A percentile compares a stretch with the other conserved stretches of the same genome.
These are phyloP conservation scores for Drosophila baimaii DNA, from an alignment of 1,140 invertebrate species.

Conservation along the genomic window DNA sequence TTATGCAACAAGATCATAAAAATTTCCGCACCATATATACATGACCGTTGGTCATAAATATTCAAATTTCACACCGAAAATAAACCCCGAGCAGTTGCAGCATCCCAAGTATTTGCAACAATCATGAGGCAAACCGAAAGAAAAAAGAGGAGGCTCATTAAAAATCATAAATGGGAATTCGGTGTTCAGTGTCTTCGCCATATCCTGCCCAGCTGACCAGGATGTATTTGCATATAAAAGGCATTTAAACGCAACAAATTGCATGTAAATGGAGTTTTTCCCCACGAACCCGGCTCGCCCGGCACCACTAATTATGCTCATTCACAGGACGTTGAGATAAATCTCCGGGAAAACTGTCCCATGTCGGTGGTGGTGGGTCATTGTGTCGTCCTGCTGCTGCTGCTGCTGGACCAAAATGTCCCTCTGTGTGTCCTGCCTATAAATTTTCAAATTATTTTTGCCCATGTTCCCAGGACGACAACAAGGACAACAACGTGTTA, in stretches of 20 bases:
- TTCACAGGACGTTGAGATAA: slow-evolving; percentile 77
- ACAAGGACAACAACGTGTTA: slow-evolving; percentile 76
- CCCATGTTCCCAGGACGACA: slow-evolving; percentile 60
- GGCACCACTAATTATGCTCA: slow-evolving; percentile 83
- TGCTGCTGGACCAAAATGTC: slow-evolving; percentile 68
- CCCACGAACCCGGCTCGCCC: slow-evolving; percentile 62
- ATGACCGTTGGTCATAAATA: slow-evolving; percentile 84
- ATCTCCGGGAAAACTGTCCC: slow-evolving; percentile 60
- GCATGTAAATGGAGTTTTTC: slow-evolving; percentile 78
- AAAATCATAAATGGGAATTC: slow-evolving; percentile 68
- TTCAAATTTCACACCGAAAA: slow-evolving; percentile 73
- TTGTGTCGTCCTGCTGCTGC: background rate
- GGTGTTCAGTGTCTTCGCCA: slow-evolving; percentile 41
- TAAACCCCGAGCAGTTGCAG: slow-evolving; percentile 53
- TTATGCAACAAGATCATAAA: slow-evolving; percentile 75
- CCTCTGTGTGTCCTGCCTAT: slow-evolving; percentile 73
- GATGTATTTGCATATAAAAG: slow-evolving; percentile 81
- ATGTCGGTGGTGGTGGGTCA: slow-evolving; percentile 41
- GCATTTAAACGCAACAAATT: slow-evolving; percentile 83
- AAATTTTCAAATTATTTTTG: slow-evolving; percentile 75
- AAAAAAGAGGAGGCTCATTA: slow-evolving; percentile 65
- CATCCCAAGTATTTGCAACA: slow-evolving; percentile 69
- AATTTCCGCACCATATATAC: slow-evolving; percentile 81
- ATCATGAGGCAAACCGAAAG: slow-evolving; percentile 60
- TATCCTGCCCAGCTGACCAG: slow-evolving; percentile 65